Percentiles rank a stretch among this genome's conserved stretches.
These are phyloP conservation scores for Drosophila falleni DNA, from an alignment of 2,888 invertebrate genomes.

Conservation along the genomic window DNA sequence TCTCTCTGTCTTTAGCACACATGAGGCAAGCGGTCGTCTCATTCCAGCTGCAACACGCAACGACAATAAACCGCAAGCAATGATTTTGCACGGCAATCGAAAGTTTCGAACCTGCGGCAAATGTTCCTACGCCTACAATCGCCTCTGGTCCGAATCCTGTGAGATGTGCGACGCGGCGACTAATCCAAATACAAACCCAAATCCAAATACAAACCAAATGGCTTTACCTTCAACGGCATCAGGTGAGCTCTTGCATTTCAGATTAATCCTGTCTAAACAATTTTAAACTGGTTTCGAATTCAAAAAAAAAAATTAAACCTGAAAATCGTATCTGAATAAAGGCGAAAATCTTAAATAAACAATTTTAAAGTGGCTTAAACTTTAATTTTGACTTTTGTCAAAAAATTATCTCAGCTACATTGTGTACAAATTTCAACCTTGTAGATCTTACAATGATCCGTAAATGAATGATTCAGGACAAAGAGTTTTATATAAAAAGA, in stretches of 20 bases:
- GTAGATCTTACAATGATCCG: no score
- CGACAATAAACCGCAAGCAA: conserved; percentile 82
- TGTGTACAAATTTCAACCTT: no score
- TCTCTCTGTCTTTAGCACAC: conserved; percentile 20
- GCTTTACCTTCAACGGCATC: conserved; percentile 34
- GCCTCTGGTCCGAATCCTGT: conserved; percentile 91
- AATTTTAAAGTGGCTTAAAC: no score
- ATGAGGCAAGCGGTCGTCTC: conserved; percentile 47
- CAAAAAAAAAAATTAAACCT: no score
- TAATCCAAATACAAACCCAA: neutral
- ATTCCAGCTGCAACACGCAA: conserved; percentile 60
- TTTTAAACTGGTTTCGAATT: no score
- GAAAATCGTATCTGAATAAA: no score
- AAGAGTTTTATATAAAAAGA: no score
- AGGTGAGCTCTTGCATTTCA: conserved; percentile 20
- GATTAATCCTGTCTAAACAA: no score
- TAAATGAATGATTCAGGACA: no score
- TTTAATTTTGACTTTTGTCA: no score
- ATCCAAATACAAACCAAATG: conserved; percentile 20
- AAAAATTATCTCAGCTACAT: no score
- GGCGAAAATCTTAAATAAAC: no score
- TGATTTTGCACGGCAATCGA: conserved; percentile 69
- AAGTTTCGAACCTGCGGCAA: conserved; percentile 95
- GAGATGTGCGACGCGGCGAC: conserved; percentile 90
- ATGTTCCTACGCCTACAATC: conserved; percentile 95